Percentiles rank a stretch among this genome's conserved stretches.
phyloP scores from a whole-genome alignment of 2,113 vertebrate genomes.

The Trogon melanurus region DNA sequence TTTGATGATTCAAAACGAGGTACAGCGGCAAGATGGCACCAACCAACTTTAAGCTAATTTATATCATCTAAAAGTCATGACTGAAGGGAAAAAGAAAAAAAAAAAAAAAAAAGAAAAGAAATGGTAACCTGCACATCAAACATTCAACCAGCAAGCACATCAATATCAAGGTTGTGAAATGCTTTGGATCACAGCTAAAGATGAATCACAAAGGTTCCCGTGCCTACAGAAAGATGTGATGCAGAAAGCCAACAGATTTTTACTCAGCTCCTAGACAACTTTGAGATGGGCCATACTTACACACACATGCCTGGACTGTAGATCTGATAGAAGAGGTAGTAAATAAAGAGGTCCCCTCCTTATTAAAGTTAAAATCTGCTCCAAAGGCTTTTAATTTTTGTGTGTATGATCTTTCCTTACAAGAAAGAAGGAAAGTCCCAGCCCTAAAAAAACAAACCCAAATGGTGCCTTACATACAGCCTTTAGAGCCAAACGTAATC shows the following conservation, averaged over 20 bases:
- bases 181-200: neutral
- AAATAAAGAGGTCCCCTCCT: accelerated
- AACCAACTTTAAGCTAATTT: neutral
- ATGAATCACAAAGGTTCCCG: neutral
- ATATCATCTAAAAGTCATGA: neutral
- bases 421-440: neutral
- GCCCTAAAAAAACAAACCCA: neutral
- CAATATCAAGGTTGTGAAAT: neutral
- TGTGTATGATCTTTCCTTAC: neutral
- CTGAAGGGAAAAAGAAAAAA: neutral
- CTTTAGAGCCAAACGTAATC: neutral
- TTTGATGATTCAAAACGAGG: neutral
- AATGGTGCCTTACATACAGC: neutral
- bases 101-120: neutral
- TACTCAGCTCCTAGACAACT: neutral
- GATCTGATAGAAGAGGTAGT: neutral
- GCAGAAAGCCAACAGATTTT: neutral
- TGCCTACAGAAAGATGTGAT: neutral
- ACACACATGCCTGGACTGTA: neutral
- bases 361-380: neutral
- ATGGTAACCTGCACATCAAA: accelerated
- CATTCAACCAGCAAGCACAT: neutral
- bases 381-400: neutral
- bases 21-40: neutral
- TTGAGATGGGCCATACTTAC: neutral